Conservation (phyloP, 2,888 invertebrate species). For the Orthosia gothica region DNA sequence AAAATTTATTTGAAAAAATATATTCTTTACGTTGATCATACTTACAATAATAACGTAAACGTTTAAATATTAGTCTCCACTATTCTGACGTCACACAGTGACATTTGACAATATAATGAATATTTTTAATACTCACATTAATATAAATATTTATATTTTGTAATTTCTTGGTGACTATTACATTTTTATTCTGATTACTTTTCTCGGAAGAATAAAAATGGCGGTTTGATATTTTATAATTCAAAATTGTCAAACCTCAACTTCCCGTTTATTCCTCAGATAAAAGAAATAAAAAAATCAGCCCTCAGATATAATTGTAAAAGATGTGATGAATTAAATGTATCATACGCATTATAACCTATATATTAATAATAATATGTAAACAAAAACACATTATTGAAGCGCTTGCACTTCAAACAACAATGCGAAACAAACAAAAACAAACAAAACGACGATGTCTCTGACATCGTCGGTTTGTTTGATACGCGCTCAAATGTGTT, state of each 20-base stretch:
- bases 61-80: conserved; percentile 19
- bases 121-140: conserved; percentile 7
- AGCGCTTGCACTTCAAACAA: too few relatives aligned
- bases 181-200: not conserved
- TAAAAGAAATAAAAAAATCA: not conserved
- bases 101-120: conserved; percentile 23
- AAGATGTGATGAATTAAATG: too few relatives aligned
- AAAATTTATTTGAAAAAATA: conserved; percentile 33
- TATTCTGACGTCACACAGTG: conserved; percentile 31
- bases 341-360: too few relatives aligned
- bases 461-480: too few relatives aligned
- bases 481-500: too few relatives aligned
- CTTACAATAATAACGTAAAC: conserved; percentile 11
- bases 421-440: too few relatives aligned
- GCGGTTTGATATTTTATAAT: not conserved
- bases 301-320: not conserved
- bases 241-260: too few relatives aligned
- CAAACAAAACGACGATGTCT: too few relatives aligned
- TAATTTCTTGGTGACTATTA: not conserved
- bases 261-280: not conserved
- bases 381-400: too few relatives aligned
- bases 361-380: too few relatives aligned
- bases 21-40: conserved; percentile 29
- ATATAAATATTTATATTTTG: not conserved
- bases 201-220: not conserved